Base-by-base conservation (phyloP, 1,140 invertebrate species). In the Dreissena polymorpha region DNA sequence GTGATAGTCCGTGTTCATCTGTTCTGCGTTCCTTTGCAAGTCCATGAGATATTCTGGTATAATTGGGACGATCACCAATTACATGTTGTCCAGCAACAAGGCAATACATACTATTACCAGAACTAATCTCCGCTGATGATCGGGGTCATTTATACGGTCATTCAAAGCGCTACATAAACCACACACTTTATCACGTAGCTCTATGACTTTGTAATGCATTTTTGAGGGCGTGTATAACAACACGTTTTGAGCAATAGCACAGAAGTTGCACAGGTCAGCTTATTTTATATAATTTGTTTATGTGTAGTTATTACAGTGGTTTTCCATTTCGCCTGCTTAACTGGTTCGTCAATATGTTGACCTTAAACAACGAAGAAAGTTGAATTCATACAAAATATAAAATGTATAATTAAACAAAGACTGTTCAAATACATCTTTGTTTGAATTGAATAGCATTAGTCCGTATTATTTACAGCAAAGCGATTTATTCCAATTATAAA, bases 61-160 rank as follows among this genome's bases (percentile, higher is more conserved):
- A 63, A 99, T 99, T 27, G 98, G 99, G 57, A 99, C 99, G 74
- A 99, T 99, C 50, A 99, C 99, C 99, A 99, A 99, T 93, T 99
- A 99, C 99, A 99, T 94, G 84, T 94, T 94, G 87, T 94, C 93
- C 73, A 94, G 85, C 27, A 99, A 94, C 80, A 99, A 94, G 0
- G 99, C 99, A 84, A 99, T 97, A 60, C 97, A 99, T 0, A 99
- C 99, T 85, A 99, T 99, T 0, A 99, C 95, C 81, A 99, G 93
- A 77, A 99, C 96, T 23, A 99, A 94, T 87, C 97, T 97, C 25
- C 97, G 94, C 92, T 99, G 98, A 49, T 96, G 95, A 63, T 96
- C 95, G 1, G 97, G 97, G 50, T 99, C 97, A 90, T 98, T 96
- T 55, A 98, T 95, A 93, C 97, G 97, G 81, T 96, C 95, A 96